A percentile compares a stretch with the other conserved stretches of the same genome.
Conservation (phyloP, 2,888 invertebrate species). For the Plutella xylostella region DNA sequence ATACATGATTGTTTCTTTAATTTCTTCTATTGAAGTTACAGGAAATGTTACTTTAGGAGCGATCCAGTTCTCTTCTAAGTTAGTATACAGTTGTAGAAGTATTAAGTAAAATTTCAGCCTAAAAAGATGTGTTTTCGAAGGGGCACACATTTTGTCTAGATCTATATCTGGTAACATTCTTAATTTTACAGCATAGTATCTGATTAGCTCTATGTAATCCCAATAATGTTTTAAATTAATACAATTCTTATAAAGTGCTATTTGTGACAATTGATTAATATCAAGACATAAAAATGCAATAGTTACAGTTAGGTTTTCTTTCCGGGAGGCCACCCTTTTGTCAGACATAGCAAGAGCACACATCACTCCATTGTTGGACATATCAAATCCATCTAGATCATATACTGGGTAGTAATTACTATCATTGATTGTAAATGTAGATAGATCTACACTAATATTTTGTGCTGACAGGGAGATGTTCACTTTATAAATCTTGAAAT, state of each 20-base stretch:
- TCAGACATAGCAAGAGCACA: conserved; percentile 32
- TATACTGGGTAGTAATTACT: conserved; percentile 31
- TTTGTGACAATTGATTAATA: conserved; percentile 13
- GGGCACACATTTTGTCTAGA: conserved; percentile 27
- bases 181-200: conserved; percentile 37
- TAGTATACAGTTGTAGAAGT: conserved; percentile 28
- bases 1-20: conserved; percentile 40
- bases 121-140: conserved; percentile 31
- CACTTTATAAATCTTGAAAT: conserved; percentile 37
- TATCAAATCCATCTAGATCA: conserved; percentile 32
- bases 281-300: conserved; percentile 30
- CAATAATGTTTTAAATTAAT: conserved; percentile 34
- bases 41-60: conserved; percentile 27
- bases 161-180: conserved; percentile 35
- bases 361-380: conserved; percentile 34
- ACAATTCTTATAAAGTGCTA: conserved; percentile 35
- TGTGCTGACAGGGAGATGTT: conserved; percentile 16
- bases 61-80: conserved; percentile 27
- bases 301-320: conserved; percentile 31
- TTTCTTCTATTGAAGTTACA: conserved; percentile 29
- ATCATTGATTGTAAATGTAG: conserved; percentile 22
- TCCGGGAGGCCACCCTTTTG: conserved; percentile 33
- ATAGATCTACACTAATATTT: conserved; percentile 22
- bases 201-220: conserved; percentile 44
- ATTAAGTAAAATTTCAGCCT: conserved; percentile 43